Base-by-base conservation (phyloP, 2,113 vertebrate genomes). In the Leucopsar rothschildi region DNA sequence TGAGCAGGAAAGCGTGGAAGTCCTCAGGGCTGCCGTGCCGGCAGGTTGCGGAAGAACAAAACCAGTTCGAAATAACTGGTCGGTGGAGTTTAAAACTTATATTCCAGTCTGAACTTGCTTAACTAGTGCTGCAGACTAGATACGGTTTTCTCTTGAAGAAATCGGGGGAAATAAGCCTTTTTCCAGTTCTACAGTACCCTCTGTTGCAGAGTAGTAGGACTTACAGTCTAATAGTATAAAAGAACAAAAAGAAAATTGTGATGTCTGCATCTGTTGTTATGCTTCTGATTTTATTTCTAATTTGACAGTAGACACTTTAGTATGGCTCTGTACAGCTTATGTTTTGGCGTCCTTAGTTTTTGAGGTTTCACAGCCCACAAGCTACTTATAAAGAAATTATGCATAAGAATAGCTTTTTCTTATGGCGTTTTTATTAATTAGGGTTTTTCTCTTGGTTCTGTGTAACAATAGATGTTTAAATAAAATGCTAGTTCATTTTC, bases 1-100 rank as follows among this genome's bases (percentile, higher is more conserved):
- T 2, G 20, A 1, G 13, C 5, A 15, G 25, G 53, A 31, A 16
- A 47, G 23, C 18, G 0, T 5, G 10, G 7, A 44, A 2, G n/a
- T 31, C 24, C 24, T n/a, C 60, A 2, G 29, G n/a, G 16, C 15
- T 33, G 20, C 33, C 44, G 1, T n/a, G 12, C 24, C 16, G 0
- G 5, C 28, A 44, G 37, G 10, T 49, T 75, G 44, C 2, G 6
- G 60, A 69, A 70, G 45, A 49, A 4, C 17, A 25, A 28, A 57
- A 78, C 2, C 25, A 1, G 35, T 40, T 59, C 1, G 5, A 28
- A 73, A 16, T 35, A 45, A 27, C 56, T 71, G 6, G 37, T 47
- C 10, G 7, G 25, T 73, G 28, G 6, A 65, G 45, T 65, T 73
- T 52, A 47, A 44, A 57, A 44, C 5, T 14, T 28, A 3, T 1